Evolutionary conservation across 2,888 invertebrate genomes (phyloP), one percentile per base, ranked within the genome.

Genomic region (Drosophila testacea): DNA sequence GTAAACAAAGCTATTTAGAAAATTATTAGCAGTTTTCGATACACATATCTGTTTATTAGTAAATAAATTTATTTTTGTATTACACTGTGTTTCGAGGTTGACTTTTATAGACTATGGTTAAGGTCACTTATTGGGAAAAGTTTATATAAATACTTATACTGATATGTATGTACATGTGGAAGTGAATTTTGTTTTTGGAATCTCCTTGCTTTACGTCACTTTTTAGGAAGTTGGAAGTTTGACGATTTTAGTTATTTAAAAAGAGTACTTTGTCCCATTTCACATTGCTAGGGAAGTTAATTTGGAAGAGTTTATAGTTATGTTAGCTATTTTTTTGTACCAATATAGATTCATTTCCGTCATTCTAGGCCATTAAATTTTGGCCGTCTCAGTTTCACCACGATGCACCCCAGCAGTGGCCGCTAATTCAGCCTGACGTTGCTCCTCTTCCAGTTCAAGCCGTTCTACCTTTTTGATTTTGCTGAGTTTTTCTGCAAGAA

Each of bases 401-500:
- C 71, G 75, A 41, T 32, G 55, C 9, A 41, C 61, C 4, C 50
- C 69, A 5, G 92, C 93, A 7, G 93, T 93, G 2, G 93, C 94
- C 2, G 93, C 94, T 80, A 94, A 72, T 10, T 90, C 90, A n/a
- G 92, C 91, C 68, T 92, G 92, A 0, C 92, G 86, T 67, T 91
- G 89, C 61, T 92, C 93, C 65, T 93, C 93, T 70, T 92, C 91
- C 75, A 93, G 91, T 85, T 94, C 94, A 5, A 94, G 80, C 47
- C 90, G 90, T 76, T 93, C 93, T 28, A 92, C 94, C 62, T 94
- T 93, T 88, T 94, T 94, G 67, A 95, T 93, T 90, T 95, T 95
- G 73, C 94, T 94, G 73, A 95, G 94, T 94, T 95, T 95, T 83
- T 93, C 95, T 95, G 90, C 13, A 92, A 41, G 10, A 2, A n/a